Percentiles rank a stretch among this genome's conserved stretches.
Conservation (phyloP, 23 tunicate genomes). For the Oikopleura dioica region DNA sequence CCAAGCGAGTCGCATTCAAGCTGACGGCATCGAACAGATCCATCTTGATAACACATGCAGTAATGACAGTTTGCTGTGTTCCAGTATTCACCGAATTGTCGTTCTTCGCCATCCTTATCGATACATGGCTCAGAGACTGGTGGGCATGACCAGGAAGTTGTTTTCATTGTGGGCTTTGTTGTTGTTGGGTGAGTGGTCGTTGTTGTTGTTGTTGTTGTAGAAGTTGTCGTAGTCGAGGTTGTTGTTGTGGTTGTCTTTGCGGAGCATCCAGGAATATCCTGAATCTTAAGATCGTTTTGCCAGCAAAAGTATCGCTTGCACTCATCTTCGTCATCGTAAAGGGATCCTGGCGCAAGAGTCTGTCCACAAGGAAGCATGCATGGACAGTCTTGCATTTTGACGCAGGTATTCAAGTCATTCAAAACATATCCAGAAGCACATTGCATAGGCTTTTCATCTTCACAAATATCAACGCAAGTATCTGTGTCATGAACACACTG, state of each 20-base stretch:
- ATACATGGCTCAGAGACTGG: background rate
- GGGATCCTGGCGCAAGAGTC: slow-evolving; percentile 88
- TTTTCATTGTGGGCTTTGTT: background rate
- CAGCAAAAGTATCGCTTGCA: slow-evolving; percentile 96
- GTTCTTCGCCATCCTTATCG: slow-evolving; percentile 21
- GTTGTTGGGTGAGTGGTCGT: background rate
- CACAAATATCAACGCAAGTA: slow-evolving; percentile 79
- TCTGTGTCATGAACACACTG: slow-evolving; percentile 40
- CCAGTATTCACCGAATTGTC: slow-evolving; percentile 75
- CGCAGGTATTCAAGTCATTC: slow-evolving; percentile 62
- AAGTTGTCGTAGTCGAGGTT: slow-evolving; percentile 16
- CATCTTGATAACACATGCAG: slow-evolving; percentile 33
- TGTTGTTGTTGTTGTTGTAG: background rate
- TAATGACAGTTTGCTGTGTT: slow-evolving; percentile 22
- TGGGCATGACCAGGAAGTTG: background rate
- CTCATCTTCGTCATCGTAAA: slow-evolving; percentile 38
- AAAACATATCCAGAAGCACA: slow-evolving; percentile 83
- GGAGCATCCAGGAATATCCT: slow-evolving; percentile 48
- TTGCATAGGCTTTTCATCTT: slow-evolving; percentile 39
- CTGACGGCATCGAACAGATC: background rate
- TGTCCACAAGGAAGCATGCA: slow-evolving; percentile 86
- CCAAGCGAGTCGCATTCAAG: background rate
- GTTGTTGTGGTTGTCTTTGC: slow-evolving; percentile 21
- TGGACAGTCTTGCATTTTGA: slow-evolving; percentile 63
- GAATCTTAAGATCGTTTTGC: slow-evolving; percentile 75